phyloP scores from a whole-genome alignment of 2,797 vertebrate genomes.

The Sebastes diploproa region DNA sequence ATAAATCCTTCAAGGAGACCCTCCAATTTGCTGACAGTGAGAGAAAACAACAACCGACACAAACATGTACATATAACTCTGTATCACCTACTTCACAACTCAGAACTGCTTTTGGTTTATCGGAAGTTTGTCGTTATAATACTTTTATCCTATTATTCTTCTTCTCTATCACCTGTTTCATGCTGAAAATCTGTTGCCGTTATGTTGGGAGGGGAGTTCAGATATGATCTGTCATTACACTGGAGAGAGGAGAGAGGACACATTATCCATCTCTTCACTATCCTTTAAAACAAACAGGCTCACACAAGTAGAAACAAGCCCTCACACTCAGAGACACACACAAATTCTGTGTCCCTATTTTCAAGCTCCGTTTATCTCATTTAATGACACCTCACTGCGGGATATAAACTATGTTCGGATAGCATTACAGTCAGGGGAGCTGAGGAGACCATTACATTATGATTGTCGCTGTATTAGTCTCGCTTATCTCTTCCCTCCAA shows the following conservation, averaged over 20 bases:
- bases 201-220: background rate
- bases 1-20: conserved; percentile 66
- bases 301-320: background rate
- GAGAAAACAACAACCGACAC: conserved; percentile 5
- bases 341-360: conserved; percentile 21
- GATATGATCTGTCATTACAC: conserved; percentile 26
- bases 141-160: background rate
- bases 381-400: conserved; percentile 53
- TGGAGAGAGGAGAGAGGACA: conserved; percentile 14
- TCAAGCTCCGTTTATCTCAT: conserved; percentile 54
- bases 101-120: background rate
- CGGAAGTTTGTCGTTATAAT: background rate
- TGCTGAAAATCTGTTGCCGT: background rate
- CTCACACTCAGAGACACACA: background rate
- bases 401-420: conserved; percentile 44
- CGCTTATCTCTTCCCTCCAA: conserved; percentile 56
- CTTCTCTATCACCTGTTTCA: background rate
- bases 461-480: conserved; percentile 53
- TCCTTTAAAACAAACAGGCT: conserved; percentile 7
- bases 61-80: background rate
- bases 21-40: conserved; percentile 22
- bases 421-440: conserved; percentile 55
- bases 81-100: background rate
- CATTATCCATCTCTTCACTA: conserved; percentile 3
- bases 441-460: conserved; percentile 56